Evolutionary conservation across 2,888 invertebrate species (phyloP), one percentile per base, ranked within the genome.

Genomic region (Cerceris rybyensis): DNA sequence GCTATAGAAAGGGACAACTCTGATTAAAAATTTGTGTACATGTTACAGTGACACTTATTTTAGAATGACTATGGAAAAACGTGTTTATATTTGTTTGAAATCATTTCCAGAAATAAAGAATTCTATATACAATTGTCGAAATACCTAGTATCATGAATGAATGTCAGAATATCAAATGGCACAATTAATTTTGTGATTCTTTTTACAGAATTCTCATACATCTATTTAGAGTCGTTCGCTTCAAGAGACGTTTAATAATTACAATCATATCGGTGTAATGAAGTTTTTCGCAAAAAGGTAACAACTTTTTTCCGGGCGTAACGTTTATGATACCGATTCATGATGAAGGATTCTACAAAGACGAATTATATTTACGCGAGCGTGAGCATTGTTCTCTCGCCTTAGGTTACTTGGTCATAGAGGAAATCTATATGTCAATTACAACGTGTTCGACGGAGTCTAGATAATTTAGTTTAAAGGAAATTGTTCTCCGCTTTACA

Each of bases 371-470:
- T 58, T 80, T 61, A 64, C 59, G 69, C 61, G 70, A 70, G 66
- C 63, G 59, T 43, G 67, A 61, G 50, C 43, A 67, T 66, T 42
- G 61, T 2, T 28, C 28, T 63, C 73, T 65, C 59, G 63, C 54
- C 75, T 81, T 75, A 83, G 73, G 65, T 76, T 81, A 83, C 54
- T 83, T 83, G 75, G 81, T 81, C 81, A 70, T 70, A 73, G 55
- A 67, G 75, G 59, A 72, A 67, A 57, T 61, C 54, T 59, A 58
- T 64, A 73, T 28, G 28, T 46, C 17, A 14, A 13, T 17, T 64
- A 68, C 17, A 60, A 73, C 28, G 16, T 72, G 57, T 63, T 68
- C 54, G 52, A 28, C 16, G 65, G 11, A 57, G 17, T 17, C 46
- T 42, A 69, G 61, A 13, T 75, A 72, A 57, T 66, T 63, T 70